Percentiles rank a stretch among this genome's conserved stretches.
Conservation (phyloP, 2,797 vertebrate species). For the Otolemur crassicaudatus region DNA sequence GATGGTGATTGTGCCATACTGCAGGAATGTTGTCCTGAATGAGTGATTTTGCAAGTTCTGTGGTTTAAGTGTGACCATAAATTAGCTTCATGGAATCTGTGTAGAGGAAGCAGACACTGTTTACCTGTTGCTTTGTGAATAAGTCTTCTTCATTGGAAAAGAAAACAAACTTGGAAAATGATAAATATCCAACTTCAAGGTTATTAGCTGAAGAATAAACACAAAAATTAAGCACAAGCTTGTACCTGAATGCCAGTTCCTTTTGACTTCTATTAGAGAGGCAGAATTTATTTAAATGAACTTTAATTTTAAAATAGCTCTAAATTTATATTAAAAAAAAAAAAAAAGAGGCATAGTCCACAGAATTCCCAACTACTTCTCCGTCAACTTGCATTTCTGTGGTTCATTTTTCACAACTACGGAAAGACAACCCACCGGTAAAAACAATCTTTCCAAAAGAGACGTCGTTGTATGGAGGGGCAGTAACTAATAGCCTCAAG, state of each 20-base stretch:
- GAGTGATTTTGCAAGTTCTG: neutral
- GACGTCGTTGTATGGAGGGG: neutral
- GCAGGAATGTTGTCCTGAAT: neutral
- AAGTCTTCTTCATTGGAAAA: neutral
- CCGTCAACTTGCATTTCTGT: neutral
- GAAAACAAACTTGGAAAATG: neutral
- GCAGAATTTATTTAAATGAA: neutral
- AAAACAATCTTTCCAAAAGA: neutral
- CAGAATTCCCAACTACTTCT: neutral
- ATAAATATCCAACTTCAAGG: neutral
- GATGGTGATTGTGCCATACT: neutral
- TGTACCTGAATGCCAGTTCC: neutral
- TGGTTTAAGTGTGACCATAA: neutral
- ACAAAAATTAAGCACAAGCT: neutral
- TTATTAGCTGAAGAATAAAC: neutral
- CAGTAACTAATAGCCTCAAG: neutral
- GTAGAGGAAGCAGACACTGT: neutral
- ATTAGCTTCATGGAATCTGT: neutral
- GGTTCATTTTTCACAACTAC: neutral
- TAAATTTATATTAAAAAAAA: neutral
- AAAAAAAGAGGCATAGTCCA: neutral
- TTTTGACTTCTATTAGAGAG: neutral
- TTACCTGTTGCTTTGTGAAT: neutral
- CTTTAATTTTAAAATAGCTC: neutral
- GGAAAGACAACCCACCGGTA: neutral